Conservation (phyloP, 2,797 vertebrate species). For the Acrossocheilus fasciatus region DNA sequence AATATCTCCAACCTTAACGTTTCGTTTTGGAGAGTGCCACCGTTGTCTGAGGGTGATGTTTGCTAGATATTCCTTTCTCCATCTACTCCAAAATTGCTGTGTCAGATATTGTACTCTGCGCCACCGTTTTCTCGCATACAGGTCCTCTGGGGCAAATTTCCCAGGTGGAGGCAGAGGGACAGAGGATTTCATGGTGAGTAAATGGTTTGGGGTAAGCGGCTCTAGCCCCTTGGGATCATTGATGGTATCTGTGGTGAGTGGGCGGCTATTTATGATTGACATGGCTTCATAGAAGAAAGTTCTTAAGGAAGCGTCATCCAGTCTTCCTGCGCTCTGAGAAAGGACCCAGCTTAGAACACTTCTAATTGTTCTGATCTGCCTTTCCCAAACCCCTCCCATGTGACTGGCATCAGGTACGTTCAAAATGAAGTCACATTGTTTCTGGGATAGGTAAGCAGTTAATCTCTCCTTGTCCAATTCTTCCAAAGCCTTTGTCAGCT, state of each 20-base stretch:
- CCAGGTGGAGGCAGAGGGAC: constrained; percentile 1
- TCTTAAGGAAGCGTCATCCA: constrained; percentile 8
- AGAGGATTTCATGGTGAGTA: constrained; percentile 16
- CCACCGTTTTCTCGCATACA: neutral
- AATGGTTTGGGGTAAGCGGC: constrained; percentile 5
- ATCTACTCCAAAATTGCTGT: constrained; percentile 15
- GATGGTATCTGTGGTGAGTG: neutral
- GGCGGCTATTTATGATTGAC: neutral
- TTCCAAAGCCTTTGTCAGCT: no score
- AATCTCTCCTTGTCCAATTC: no score
- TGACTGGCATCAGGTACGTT: no score
- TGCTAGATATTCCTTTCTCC: constrained; percentile 1
- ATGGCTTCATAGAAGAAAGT: constrained; percentile 14
- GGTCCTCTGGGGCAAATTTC: neutral
- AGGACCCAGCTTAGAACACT: neutral
- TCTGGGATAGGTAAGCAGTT: no score
- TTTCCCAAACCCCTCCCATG: no score
- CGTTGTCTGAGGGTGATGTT: constrained; percentile 11
- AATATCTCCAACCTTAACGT: neutral
- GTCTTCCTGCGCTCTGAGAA: neutral
- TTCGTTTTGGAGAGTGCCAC: neutral
- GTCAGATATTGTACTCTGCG: neutral
- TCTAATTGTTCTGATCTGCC: neutral
- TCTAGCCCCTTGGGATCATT: constrained; percentile 1
- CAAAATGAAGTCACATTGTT: no score